phyloP scores from a whole-genome alignment of 2,113 vertebrate species.

The Anhinga rufa region DNA sequence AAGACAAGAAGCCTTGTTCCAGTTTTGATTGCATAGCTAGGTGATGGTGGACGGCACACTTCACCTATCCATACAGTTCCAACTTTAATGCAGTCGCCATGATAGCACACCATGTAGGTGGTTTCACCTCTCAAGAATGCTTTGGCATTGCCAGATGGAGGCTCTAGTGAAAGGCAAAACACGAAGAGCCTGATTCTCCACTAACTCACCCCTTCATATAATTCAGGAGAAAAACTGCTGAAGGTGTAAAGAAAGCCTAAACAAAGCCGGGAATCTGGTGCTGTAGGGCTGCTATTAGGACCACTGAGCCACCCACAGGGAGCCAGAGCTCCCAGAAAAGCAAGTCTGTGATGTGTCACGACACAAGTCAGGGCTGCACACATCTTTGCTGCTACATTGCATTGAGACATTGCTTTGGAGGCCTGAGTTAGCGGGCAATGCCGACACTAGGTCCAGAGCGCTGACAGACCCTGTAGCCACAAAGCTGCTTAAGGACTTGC shows the following conservation, averaged over 20 bases:
- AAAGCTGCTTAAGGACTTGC: neutral
- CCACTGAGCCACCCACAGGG: neutral
- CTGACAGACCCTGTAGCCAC: neutral
- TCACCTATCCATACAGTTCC: neutral
- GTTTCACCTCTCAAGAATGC: constrained; percentile 45
- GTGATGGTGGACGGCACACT: neutral
- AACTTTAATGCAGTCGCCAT: neutral
- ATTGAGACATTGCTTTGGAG: neutral
- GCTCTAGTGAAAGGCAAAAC: neutral
- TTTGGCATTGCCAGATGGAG: neutral
- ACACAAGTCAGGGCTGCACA: neutral
- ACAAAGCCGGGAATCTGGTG: neutral
- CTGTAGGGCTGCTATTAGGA: neutral
- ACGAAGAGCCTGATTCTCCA: neutral
- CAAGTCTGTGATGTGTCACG: neutral
- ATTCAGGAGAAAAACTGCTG: neutral
- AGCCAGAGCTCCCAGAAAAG: neutral
- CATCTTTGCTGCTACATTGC: neutral
- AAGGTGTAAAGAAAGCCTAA: neutral
- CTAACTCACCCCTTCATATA: neutral
- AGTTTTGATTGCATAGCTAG: neutral
- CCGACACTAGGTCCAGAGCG: neutral
- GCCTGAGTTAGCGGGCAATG: neutral
- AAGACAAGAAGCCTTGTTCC: neutral
- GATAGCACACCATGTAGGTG: neutral